Base-by-base conservation (phyloP, 1,140 invertebrate genomes). In the Dendrolimus kikuchii region DNA sequence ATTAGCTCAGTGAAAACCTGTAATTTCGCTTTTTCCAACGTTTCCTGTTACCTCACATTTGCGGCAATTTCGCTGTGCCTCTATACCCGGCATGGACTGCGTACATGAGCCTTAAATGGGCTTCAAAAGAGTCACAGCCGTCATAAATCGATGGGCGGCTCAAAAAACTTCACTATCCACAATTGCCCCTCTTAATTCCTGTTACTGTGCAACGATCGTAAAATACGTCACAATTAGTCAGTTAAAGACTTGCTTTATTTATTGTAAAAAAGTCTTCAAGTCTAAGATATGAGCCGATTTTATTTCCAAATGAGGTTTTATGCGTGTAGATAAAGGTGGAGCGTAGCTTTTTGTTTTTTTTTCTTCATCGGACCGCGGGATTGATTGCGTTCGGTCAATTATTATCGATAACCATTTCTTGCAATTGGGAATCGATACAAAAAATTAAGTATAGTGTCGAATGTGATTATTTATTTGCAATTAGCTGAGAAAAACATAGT, bases 151-250 rank as follows among this genome's bases (percentile, higher is more conserved):
- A 66, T 49, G 52, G 55, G 5, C 49, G 55, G 54, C 46, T 69
- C 62, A 66, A 80, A 80, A 80, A 80, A 80, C 63, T 58, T 48
- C 64, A 67, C 67, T 74, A 75, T 72, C 60, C 64, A 60, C 63
- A 67, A 77, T 74, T 72, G 68, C 60, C 55, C 47, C 60, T 68
- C 37, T 77, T 75, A 75, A 75, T 71, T 74, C 64, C 62, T 59
- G 57, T 50, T 61, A 55, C 60, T 58, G 60, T 59, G 59, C 58
- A 49, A 49, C 46, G 68, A 63, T 77, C 75, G 71, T 81, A 77
- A 79, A 75, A 72, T 77, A 74, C 68, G 57, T 68, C 63, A 70
- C 77, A 81, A 78, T 81, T 81, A 81, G 71, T 75, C 68, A 66
- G 55, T 59, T 62, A 73, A 71, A 73, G 62, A 66, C 66, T 57